These are phyloP conservation scores for Malacoctenus gilli DNA, from an alignment of 2,797 vertebrate genomes.

Conservation along the genomic window DNA sequence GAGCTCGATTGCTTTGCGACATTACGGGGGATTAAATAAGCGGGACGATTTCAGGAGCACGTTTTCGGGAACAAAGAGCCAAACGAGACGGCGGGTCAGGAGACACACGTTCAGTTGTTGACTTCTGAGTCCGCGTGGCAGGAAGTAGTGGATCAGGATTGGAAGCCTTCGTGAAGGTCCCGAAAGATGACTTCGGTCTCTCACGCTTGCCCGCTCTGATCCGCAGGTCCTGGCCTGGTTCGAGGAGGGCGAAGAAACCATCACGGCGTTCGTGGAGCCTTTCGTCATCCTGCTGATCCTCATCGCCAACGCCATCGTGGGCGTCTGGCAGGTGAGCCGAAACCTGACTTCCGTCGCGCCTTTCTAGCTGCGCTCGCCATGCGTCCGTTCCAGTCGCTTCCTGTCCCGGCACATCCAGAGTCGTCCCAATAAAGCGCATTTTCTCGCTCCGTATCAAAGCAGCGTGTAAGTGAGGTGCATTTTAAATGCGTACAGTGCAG, in stretches of 20 bases:
- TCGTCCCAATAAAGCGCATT: too few relatives aligned
- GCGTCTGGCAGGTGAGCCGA: conserved; percentile 96
- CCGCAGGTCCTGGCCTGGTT: conserved; percentile 99
- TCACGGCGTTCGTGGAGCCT: conserved; percentile 98
- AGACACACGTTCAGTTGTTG: not conserved
- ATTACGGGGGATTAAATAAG: conserved; percentile 36
- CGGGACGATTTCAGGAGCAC: conserved; percentile 25
- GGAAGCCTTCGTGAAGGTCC: not conserved
- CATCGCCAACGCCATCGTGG: conserved; percentile 98
- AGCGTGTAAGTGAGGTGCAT: too few relatives aligned
- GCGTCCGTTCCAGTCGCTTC: too few relatives aligned
- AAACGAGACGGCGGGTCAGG: conserved; percentile 22
- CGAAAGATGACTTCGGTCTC: too few relatives aligned
- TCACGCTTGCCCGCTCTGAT: too few relatives aligned
- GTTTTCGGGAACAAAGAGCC: conserved; percentile 19
- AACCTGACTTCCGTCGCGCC: too few relatives aligned
- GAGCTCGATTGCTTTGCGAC: conserved; percentile 39
- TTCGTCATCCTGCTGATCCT: conserved; percentile 99
- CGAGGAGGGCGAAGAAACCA: conserved; percentile 98
- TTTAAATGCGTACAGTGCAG: too few relatives aligned
- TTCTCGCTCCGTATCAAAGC: too few relatives aligned
- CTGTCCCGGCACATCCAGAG: too few relatives aligned
- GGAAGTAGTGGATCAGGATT: too few relatives aligned
- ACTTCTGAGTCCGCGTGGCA: not conserved
- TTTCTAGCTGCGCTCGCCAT: too few relatives aligned